Evolutionary conservation across 2,113 vertebrate genomes (phyloP), one percentile per base, ranked within the genome.

Genomic region (Drymodes brunneopygia): DNA sequence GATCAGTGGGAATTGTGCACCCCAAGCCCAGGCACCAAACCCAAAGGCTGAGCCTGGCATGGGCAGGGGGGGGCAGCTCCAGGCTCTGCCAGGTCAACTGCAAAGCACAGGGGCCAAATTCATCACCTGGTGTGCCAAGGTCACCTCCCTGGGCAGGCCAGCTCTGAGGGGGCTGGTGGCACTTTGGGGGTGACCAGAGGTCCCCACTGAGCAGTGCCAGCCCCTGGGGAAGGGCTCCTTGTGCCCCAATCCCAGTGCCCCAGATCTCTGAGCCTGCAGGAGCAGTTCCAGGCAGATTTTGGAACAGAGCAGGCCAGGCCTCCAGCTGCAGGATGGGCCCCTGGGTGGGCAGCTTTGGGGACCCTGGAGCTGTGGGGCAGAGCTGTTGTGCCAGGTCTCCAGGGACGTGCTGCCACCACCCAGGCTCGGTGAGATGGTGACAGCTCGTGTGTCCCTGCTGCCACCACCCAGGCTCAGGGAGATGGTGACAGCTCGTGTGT

Each of bases 121-220:
- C n/a, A 19, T 53, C 36, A 4, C 4, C 17, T 5, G 14, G 13
- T 33, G 24, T 66, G 81, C 15, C 60, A 38, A n/a, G 29, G 33
- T 11, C 6, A 1, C 40, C 20, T 62, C 31, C 16, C 28, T 11
- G 18, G 18, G 10, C 19, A 57, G 22, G 22, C 31, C 25, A 12
- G 24, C 22, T 60, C 82, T 47, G 31, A 44, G 56, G 33, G 6
- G 24, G 15, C 11, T 11, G 3, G 33, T 62, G 53, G 38, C 28
- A 35, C 45, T 84, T 35, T 29, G 28, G 24, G 6, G 12, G 22
- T 18, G 62, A 22, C 7, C 64, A 58, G 29, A 19, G 64, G 4
- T 5, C 12, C 17, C 13, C 53, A 6, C 8, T 3, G 33, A 15
- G 1, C 45, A 38, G 23, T 0, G 4, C 12, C 12, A 48, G 23